These are phyloP conservation scores for Acipenser ruthenus DNA, from an alignment of 2,797 vertebrate genomes.

Conservation along the genomic window DNA sequence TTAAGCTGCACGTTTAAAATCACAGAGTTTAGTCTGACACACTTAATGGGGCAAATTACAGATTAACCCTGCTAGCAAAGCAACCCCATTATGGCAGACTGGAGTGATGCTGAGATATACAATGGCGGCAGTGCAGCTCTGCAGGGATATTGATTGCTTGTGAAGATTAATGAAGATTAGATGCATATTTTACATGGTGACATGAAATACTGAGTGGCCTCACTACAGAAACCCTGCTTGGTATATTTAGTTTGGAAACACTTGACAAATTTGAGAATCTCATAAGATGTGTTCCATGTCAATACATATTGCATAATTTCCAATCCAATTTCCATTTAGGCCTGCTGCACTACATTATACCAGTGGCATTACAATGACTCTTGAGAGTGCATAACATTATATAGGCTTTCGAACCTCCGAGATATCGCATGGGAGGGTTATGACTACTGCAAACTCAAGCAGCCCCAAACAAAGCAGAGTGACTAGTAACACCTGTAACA, in stretches of 20 bases:
- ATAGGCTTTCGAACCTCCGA: no score
- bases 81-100: background rate
- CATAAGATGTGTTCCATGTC: slow-evolving; percentile 1
- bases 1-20: no score
- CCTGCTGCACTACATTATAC: background rate
- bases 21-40: no score
- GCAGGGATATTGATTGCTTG: background rate
- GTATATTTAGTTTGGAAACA: background rate
- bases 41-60: no score
- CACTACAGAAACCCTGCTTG: background rate
- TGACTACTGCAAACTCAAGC: background rate
- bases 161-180: background rate
- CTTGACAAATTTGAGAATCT: slow-evolving; percentile 2
- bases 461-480: background rate
- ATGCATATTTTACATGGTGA: background rate
- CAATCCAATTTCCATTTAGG: slow-evolving; percentile 1
- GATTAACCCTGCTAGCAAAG: background rate
- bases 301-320: background rate
- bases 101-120: no score
- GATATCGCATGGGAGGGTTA: background rate
- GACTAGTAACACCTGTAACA: background rate
- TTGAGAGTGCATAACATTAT: background rate
- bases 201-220: background rate
- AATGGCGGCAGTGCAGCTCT: background rate
- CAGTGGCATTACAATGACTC: background rate